Evolutionary conservation across 2,113 vertebrate species (phyloP), one percentile per base, ranked within the genome.

Genomic region (Brienomyrus brachyistius): DNA sequence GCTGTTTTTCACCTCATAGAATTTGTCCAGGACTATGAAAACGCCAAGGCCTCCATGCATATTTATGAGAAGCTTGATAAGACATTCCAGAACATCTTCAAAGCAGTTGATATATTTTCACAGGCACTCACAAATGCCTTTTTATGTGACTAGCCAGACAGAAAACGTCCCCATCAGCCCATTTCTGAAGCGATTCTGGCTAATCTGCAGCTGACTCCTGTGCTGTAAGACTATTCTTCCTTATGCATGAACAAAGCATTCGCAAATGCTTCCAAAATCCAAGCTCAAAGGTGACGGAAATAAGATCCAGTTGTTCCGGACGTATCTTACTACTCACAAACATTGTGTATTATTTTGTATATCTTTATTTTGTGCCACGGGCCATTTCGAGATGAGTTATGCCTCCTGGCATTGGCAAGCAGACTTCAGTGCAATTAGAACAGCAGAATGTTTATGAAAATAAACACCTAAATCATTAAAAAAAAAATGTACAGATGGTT

Each of bases 211-310:
- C 87, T 88, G 56, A 62, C 87, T 62, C 6, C 19, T 2, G 48
- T 87, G 51, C 86, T 13, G 2, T 31, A 74, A 3, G 47, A 51
- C 48, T 7, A 77, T 35, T 0, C 59, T 9, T 88, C 56, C 70
- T 77, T 19, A 88, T 31, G n/a, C 62, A 74, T 7, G 31, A 88
- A 31, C 89, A 88, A 31, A 48, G 48, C 89, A 87, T 80, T 90
- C 62, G 5, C 62, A 70, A 70, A 70, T 27, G 62, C 62, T 31
- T 70, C 91, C 94, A 91, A 88, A 88, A 84, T 88, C 48, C 82
- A 47, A 90, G 92, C 93, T 94, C 92, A 94, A 94, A 94, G 80
- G 89, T 88, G 90, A 89, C 90, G 90, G 90, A 94, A 95, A 93
- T 94, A 88, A 87, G 90, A 94, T 92, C 91, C 94, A 94, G 93